Evolutionary conservation across 2,888 invertebrate species (phyloP).

Genomic region (Dryadula phaetusa): DNA sequence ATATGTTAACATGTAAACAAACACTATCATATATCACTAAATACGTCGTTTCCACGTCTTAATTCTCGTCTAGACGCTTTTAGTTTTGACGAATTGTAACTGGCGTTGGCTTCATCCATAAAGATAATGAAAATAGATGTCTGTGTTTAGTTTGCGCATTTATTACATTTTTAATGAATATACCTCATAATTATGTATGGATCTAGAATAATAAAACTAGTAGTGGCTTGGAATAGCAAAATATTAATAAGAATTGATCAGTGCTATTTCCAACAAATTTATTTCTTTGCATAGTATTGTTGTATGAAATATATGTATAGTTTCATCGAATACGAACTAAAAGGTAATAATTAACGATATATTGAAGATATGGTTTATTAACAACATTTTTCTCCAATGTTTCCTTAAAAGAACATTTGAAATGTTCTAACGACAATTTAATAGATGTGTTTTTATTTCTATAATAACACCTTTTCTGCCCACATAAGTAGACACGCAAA

Average conservation of each 20-base stretch:
- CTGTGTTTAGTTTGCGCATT: background rate
- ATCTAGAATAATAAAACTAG: background rate
- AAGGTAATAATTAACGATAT: background rate
- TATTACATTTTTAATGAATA: background rate
- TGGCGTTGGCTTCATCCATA: background rate
- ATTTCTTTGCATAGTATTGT: too few relatives aligned
- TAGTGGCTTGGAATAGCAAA: too few relatives aligned
- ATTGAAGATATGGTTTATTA: constrained; percentile 15
- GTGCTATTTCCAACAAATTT: too few relatives aligned
- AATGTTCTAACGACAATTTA: constrained; percentile 44
- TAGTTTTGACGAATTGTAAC: constrained; percentile 8
- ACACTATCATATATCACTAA: constrained; percentile 10
- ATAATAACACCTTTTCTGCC: constrained; percentile 61
- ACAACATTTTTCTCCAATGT: constrained; percentile 10
- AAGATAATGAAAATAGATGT: background rate
- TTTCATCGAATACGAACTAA: background rate
- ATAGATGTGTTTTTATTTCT: constrained; percentile 50
- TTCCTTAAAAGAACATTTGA: constrained; percentile 26
- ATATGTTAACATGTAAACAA: constrained; percentile 37
- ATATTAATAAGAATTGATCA: background rate
- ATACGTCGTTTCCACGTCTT: constrained; percentile 5
- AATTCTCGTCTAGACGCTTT: constrained; percentile 15
- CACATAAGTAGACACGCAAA: constrained; percentile 53
- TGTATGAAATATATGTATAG: too few relatives aligned
- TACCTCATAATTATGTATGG: background rate